Base-by-base conservation (phyloP, 2,888 invertebrate species). In the Campaea margaritaria region DNA sequence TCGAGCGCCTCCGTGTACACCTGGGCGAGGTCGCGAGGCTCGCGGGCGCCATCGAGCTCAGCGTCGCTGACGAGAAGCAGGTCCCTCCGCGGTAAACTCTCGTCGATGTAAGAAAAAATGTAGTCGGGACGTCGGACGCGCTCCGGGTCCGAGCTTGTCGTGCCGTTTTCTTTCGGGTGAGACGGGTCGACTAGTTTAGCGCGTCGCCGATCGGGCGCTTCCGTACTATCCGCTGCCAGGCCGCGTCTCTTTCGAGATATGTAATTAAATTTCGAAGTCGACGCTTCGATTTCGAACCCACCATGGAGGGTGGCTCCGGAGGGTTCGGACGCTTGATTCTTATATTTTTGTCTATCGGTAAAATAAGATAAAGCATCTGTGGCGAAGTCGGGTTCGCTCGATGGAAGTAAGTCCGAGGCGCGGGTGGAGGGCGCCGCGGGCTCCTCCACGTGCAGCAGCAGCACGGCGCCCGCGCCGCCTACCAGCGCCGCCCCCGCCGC, bases 381-480 rank as follows among this genome's bases (percentile, higher is more conserved):
- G 14, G 14, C 7, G 11, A 16, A 12, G 1, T 34, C 34, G 15
- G 9, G 10, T 11, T 46, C 13, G 34, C 31, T 28, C n/a, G 1
- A 15, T 12, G 0, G 15, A 5, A 12, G 2, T 0, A 34, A 8
- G 3, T 31, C 14, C 12, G 12, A n/a, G 28, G 14, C 11, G 41
- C 56, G 64, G 8, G 61, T 34, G 63, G 65, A 61, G 63, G 47
- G 49, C 48, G 49, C 41, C 43, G 13, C 39, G n/a, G 14, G 14
- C 28, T 74, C 78, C 15, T 71, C 75, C 16, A 73, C 70, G 63
- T 72, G 74, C 53, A 81, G 58, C 51, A 76, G 67, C 60, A 79
- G 69, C 55, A 69, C 55, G 44, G 62, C 49, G 36, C 62, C 54
- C 50, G 48, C 58, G 53, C 28, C 44, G 14, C 28, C n/a, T 21